phyloP scores from a whole-genome alignment of 2,888 invertebrate species.

The Hyposoter didymator region DNA sequence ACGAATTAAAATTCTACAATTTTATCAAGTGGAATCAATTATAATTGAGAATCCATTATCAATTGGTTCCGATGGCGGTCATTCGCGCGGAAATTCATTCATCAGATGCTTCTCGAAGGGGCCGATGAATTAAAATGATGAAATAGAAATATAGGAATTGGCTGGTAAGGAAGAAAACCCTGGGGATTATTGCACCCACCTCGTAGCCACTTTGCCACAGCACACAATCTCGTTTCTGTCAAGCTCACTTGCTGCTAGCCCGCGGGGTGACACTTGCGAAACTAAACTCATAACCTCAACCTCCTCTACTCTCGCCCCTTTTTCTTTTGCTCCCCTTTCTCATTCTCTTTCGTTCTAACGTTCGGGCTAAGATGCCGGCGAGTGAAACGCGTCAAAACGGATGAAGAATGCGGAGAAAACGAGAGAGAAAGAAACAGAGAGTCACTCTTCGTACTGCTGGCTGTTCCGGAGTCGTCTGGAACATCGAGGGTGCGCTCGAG shows the following conservation, averaged over 20 bases:
- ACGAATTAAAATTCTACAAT: not conserved
- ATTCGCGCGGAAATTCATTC: not conserved
- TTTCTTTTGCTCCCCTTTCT: not conserved
- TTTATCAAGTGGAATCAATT: not conserved
- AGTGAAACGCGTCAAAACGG: slow-evolving; percentile 23
- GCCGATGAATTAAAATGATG: not conserved
- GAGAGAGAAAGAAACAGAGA: slow-evolving; percentile 27
- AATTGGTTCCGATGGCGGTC: not conserved
- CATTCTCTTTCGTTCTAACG: not conserved
- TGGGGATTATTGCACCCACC: slow-evolving; percentile 10
- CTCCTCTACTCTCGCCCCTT: not conserved
- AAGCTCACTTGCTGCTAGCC: slow-evolving; percentile 63
- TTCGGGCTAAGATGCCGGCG: not conserved
- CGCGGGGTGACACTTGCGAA: slow-evolving; percentile 63
- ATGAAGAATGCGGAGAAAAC: slow-evolving; percentile 11
- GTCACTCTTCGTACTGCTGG: slow-evolving; percentile 30
- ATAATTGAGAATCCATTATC: not conserved
- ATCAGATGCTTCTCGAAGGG: not conserved
- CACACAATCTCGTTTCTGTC: slow-evolving; percentile 68
- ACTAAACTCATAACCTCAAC: slow-evolving; percentile 64
- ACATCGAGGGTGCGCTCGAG: slow-evolving; percentile 32
- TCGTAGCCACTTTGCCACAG: slow-evolving; percentile 40
- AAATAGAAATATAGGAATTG: not conserved
- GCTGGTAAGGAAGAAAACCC: not conserved
- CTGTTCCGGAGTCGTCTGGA: slow-evolving; percentile 26